phyloP scores from a whole-genome alignment of 1,140 invertebrate genomes.

The Ceratosolen fusciceps region DNA sequence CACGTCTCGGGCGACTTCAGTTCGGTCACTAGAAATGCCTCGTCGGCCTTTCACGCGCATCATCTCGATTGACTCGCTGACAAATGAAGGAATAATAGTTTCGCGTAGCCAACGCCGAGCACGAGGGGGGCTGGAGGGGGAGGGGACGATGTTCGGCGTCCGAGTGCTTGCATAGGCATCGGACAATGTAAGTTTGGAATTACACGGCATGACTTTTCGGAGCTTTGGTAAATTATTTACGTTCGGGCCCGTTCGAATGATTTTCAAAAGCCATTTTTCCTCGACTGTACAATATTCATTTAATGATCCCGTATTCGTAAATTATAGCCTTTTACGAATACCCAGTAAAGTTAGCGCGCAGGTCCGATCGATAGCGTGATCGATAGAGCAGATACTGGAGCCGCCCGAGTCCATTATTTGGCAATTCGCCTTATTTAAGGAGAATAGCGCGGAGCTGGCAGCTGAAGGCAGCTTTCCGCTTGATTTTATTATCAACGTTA shows the following conservation, averaged over 20 bases:
- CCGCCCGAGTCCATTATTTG: no score
- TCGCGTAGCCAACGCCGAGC: neutral
- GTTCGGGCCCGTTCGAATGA: neutral
- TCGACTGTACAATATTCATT: no score
- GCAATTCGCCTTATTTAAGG: no score
- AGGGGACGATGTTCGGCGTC: constrained; percentile 5
- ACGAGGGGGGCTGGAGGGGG: neutral
- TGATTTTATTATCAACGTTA: no score
- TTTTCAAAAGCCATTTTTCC: no score
- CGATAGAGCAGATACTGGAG: no score
- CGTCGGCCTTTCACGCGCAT: constrained; percentile 9
- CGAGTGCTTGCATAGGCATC: neutral
- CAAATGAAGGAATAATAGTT: constrained; percentile 35
- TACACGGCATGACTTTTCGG: neutral
- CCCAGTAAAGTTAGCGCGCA: no score
- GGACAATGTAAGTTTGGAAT: neutral
- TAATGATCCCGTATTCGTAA: no score
- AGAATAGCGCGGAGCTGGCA: no score
- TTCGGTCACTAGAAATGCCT: neutral
- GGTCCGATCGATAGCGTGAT: no score
- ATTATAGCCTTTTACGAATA: no score
- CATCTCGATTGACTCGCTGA: neutral
- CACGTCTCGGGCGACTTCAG: neutral
- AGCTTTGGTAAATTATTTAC: neutral
- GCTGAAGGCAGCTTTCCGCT: no score